Percentiles rank a stretch among this genome's conserved stretches.
These are phyloP conservation scores for Sebastiscus albofasciatus DNA, from an alignment of 2,797 vertebrate species.

Conservation along the genomic window DNA sequence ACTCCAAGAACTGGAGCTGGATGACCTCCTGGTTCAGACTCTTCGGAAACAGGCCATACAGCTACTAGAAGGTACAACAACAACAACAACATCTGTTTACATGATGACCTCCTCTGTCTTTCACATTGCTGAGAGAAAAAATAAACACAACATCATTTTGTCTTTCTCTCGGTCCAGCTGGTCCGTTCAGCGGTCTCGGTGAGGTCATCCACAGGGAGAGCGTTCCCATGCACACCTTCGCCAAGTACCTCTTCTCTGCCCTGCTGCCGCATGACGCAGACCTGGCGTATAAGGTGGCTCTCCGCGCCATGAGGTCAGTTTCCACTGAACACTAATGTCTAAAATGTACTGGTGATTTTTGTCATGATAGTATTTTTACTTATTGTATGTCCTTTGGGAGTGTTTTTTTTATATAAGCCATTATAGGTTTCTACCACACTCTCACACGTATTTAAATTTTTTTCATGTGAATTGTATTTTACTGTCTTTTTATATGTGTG, in stretches of 20 bases:
- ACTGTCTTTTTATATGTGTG: too few relatives aligned
- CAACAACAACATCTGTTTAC: neutral
- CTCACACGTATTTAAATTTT: fast-evolving
- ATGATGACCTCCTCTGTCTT: neutral
- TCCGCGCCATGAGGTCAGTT: conserved; percentile 97
- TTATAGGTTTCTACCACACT: too few relatives aligned
- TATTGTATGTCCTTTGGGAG: too few relatives aligned
- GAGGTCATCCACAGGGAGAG: conserved; percentile 98
- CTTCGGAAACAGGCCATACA: conserved; percentile 93
- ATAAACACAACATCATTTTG: neutral
- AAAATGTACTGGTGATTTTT: too few relatives aligned
- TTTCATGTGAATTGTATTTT: too few relatives aligned
- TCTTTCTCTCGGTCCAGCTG: conserved; percentile 79
- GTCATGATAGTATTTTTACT: too few relatives aligned
- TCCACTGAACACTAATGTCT: too few relatives aligned
- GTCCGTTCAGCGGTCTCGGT: conserved; percentile 95
- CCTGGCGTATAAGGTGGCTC: conserved; percentile 95
- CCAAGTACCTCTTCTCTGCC: conserved; percentile 97
- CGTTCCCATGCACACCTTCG: conserved; percentile 98
- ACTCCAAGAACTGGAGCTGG: conserved; percentile 95
- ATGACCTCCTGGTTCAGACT: conserved; percentile 91
- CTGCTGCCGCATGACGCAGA: conserved; percentile 95
- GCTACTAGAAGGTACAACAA: conserved; percentile 90
- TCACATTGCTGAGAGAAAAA: too few relatives aligned
- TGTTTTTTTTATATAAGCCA: too few relatives aligned